phyloP scores from a whole-genome alignment of 92 coral and sea anemone species.

The Zoanthus sansibaricus region DNA sequence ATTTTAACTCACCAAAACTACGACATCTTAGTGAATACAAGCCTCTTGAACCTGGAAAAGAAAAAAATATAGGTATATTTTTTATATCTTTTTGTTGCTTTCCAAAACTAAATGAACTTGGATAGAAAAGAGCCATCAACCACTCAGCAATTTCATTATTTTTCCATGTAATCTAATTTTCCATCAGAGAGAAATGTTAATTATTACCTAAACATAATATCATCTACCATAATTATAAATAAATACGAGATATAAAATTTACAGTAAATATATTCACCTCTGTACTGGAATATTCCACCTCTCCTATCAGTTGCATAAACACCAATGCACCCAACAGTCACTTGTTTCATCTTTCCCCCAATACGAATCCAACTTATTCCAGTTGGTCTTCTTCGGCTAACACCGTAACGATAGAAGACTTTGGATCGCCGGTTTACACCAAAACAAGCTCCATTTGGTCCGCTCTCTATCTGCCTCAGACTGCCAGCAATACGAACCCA shows the following conservation, averaged over 20 bases:
- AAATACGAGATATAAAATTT: too few species aligned
- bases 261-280: constrained; percentile 8
- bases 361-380: constrained; percentile 42
- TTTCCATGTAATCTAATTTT: too few species aligned
- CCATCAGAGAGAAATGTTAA: too few species aligned
- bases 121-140: too few species aligned
- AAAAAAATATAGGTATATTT: not conserved
- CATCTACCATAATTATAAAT: too few species aligned
- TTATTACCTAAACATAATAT: too few species aligned
- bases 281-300: constrained; percentile 21
- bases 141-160: too few species aligned
- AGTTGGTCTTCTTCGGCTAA: constrained; percentile 29
- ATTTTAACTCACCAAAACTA: constrained; percentile 25
- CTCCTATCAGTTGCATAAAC: constrained; percentile 13
- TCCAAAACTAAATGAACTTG: not conserved
- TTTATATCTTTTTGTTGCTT: not conserved
- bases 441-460: constrained; percentile 53
- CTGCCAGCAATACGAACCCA: constrained; percentile 38
- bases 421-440: constrained; percentile 26
- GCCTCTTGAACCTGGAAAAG: constrained; percentile 34
- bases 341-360: constrained; percentile 39
- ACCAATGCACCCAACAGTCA: constrained; percentile 48
- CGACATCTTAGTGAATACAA: constrained; percentile 10
- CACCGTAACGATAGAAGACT: constrained; percentile 42
- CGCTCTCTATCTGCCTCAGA: constrained; percentile 49